Evolutionary conservation across 2,888 invertebrate species (phyloP).

Genomic region (Fragum fragum): DNA sequence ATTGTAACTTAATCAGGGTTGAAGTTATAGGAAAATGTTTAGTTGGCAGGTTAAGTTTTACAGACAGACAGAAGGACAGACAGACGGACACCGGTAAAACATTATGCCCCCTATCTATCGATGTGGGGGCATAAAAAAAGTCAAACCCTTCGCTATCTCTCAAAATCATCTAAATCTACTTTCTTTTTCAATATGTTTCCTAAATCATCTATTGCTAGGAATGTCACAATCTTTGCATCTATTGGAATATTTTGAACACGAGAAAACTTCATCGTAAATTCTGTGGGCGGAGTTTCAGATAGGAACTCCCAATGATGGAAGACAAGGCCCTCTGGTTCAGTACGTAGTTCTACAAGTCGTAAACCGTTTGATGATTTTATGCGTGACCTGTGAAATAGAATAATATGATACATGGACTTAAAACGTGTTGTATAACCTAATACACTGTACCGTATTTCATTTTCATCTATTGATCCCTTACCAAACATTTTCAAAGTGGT

Average conservation of each 20-base stretch:
- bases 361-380: constrained; percentile 78
- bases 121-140: too few relatives aligned
- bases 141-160: constrained; percentile 33
- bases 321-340: constrained; percentile 83
- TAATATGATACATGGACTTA: too few relatives aligned
- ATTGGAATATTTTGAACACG: constrained; percentile 75
- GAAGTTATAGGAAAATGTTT: too few relatives aligned
- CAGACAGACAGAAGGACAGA: too few relatives aligned
- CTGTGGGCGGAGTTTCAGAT: constrained; percentile 78
- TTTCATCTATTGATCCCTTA: too few relatives aligned
- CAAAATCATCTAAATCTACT: constrained; percentile 77
- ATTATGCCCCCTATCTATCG: too few relatives aligned
- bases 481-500: too few relatives aligned
- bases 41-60: too few relatives aligned
- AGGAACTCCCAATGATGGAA: constrained; percentile 86
- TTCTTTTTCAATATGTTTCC: constrained; percentile 85
- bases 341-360: constrained; percentile 83
- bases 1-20: too few relatives aligned
- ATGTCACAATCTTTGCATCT: constrained; percentile 74
- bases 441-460: too few relatives aligned
- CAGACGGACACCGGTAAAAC: too few relatives aligned
- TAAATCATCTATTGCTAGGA: constrained; percentile 81
- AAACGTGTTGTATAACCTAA: too few relatives aligned
- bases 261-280: constrained; percentile 77
- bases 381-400: constrained; percentile 63